phyloP scores from a whole-genome alignment of 2,888 invertebrate species.

The Gibbula magus region DNA sequence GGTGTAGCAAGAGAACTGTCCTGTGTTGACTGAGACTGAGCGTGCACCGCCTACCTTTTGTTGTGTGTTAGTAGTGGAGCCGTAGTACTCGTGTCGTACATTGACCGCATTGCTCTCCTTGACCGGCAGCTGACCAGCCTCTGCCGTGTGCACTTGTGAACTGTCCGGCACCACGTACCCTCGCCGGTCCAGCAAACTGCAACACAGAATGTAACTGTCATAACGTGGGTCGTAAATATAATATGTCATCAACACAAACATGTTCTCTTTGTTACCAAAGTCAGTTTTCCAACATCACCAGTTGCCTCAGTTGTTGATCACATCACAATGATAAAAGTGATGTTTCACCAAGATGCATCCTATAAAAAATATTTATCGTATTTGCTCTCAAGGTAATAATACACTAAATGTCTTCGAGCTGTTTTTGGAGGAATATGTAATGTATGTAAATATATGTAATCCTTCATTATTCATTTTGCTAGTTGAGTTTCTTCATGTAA shows the following conservation, averaged over 20 bases:
- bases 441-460: too few relatives aligned
- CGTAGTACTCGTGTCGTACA: conserved; percentile 71
- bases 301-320: too few relatives aligned
- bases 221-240: neutral
- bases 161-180: conserved; percentile 67
- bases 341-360: too few relatives aligned
- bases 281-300: neutral
- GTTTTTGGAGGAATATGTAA: too few relatives aligned
- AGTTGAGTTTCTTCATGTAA: too few relatives aligned
- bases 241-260: neutral
- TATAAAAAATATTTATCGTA: too few relatives aligned
- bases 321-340: too few relatives aligned
- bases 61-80: conserved; percentile 67
- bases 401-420: too few relatives aligned
- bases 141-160: conserved; percentile 55
- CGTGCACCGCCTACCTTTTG: conserved; percentile 42
- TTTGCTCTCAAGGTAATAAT: too few relatives aligned
- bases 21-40: neutral
- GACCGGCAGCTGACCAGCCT: conserved; percentile 37
- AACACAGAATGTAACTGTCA: neutral
- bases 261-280: neutral
- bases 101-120: conserved; percentile 64
- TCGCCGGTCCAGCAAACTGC: conserved; percentile 69
- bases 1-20: neutral
- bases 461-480: too few relatives aligned